Evolutionary conservation across 2,797 vertebrate genomes (phyloP), one percentile per base, ranked within the genome.

Genomic region (Hemibagrus guttatus): DNA sequence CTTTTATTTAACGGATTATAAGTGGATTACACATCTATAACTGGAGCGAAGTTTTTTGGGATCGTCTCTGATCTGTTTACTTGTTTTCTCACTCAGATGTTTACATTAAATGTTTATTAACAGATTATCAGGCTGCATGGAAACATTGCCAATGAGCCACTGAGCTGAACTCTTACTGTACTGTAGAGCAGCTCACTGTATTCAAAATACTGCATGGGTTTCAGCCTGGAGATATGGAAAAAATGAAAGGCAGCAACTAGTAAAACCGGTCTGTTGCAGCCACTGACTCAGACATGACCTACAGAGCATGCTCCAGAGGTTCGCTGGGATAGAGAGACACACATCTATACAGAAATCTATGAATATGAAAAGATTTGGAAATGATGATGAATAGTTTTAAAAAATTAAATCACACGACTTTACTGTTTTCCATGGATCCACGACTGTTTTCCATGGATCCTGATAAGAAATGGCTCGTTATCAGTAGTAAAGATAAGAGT

Each of bases 151-250:
- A 13, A 12, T 14, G 1, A 46, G 21, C 9, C 2, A 19, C 1
- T 6, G 42, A 17, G 39, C 69, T 46, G 69, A 8, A 72, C 4
- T 42, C 12, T 31, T 11, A 46, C 8, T 13, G 19, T 46, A 23
- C 0, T 13, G 11, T 72, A 4, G 0, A 49, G n/a, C 6, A 8
- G 13, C 26, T n/a, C 21, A 14, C 11, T 0, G 42, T n/a, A 0
- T 2, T 13, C 3, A 13, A 49, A 52, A 26, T 1, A 16, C 13
- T 23, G 4, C 42, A 19, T 21, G 28, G 12, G 71, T 42, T 46
- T n/a, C 72, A 52, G 5, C n/a, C 35, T 17, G 26, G 13, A 16
- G 46, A 49, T 19, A 35, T 28, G 3, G 8, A 23, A 42, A 72
- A 72, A 42, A 42, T 12, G 39, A 52, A 28, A 52, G 19, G 19